Evolutionary conservation across 1,140 invertebrate species (phyloP).

Genomic region (Zaprionus africanus): DNA sequence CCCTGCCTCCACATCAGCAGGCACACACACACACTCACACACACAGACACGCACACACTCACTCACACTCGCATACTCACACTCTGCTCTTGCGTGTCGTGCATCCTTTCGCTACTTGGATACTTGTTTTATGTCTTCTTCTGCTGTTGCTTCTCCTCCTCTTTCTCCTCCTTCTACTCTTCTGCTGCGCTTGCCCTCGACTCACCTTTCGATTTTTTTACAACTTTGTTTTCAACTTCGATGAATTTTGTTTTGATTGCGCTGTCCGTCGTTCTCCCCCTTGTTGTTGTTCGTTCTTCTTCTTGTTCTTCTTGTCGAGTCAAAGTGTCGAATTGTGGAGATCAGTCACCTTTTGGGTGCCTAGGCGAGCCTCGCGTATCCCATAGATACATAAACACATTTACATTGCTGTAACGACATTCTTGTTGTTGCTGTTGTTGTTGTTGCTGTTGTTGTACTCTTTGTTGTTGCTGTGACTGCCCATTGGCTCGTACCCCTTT

Average conservation of each 20-base stretch:
- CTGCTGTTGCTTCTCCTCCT: conserved; percentile 8
- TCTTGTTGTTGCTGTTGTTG: conserved; percentile 16
- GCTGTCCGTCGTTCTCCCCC: conserved; percentile 39
- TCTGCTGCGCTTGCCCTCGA: conserved; percentile 51
- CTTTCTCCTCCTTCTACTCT: conserved; percentile 1
- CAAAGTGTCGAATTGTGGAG: conserved; percentile 81
- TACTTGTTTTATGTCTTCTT: conserved; percentile 81
- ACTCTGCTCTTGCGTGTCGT: conserved; percentile 26
- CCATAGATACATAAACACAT: conserved; percentile 72
- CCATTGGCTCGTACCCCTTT: conserved; percentile 62
- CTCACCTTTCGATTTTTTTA: conserved; percentile 71
- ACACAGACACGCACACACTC: neutral
- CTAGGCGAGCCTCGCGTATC: conserved; percentile 45
- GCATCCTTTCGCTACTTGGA: conserved; percentile 65
- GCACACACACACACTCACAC: conserved; percentile 25
- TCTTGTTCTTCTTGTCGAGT: conserved; percentile 55
- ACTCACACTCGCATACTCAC: conserved; percentile 25
- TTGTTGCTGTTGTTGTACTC: conserved; percentile 10
- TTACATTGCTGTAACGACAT: conserved; percentile 55
- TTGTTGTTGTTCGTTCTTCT: conserved; percentile 29
- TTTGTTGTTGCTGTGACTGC: conserved; percentile 20
- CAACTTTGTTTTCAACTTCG: conserved; percentile 74
- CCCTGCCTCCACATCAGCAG: conserved; percentile 53
- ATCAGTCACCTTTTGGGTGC: conserved; percentile 74
- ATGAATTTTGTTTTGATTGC: conserved; percentile 75